These are phyloP conservation scores for Saccostrea echinata DNA, from an alignment of 1,140 invertebrate species.

Conservation along the genomic window DNA sequence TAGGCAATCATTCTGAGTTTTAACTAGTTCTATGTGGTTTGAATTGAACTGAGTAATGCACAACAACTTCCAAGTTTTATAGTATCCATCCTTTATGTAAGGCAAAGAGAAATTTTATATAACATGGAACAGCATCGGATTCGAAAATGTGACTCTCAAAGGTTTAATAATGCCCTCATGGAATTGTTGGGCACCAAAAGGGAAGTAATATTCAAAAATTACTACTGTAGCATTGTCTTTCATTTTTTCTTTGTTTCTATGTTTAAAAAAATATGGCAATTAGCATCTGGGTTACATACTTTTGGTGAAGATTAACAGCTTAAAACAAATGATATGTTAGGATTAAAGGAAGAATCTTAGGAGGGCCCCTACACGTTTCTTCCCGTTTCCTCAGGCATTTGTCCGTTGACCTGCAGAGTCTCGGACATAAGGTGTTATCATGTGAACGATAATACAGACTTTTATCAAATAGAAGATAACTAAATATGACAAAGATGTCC, in stretches of 20 bases:
- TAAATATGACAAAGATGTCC: too few relatives aligned
- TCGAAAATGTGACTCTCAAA: background rate
- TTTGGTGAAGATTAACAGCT: too few relatives aligned
- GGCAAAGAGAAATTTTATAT: background rate
- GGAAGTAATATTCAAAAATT: too few relatives aligned
- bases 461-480: too few relatives aligned
- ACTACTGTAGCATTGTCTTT: too few relatives aligned
- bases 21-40: background rate
- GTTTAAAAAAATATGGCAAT: too few relatives aligned
- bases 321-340: background rate
- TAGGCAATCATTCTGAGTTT: background rate
- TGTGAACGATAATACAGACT: too few relatives aligned
- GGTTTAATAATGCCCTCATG: background rate
- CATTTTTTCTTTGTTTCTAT: too few relatives aligned
- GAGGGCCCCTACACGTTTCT: background rate
- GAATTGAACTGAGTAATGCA: background rate
- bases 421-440: too few relatives aligned
- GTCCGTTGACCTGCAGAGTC: background rate
- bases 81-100: conserved; percentile 3
- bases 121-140: background rate
- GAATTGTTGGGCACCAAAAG: background rate
- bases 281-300: too few relatives aligned
- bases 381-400: background rate
- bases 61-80: background rate
- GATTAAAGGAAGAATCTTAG: background rate